phyloP scores from a whole-genome alignment of 2,888 invertebrate species.

The Koerneria pararmatus region DNA sequence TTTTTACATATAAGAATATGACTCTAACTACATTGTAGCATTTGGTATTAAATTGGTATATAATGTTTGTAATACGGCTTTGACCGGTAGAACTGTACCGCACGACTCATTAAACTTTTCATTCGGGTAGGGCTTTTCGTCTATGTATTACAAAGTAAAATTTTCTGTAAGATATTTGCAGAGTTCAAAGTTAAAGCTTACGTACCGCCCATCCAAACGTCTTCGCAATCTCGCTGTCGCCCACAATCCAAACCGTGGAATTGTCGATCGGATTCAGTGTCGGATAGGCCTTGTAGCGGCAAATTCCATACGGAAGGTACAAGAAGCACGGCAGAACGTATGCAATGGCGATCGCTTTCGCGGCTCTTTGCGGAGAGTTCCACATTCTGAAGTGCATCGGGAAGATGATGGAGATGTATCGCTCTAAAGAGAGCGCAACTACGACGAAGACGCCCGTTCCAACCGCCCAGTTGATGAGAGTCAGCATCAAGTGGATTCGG shows the following conservation, averaged over 20 bases:
- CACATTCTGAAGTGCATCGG: conserved; percentile 58
- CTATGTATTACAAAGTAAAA: too few relatives aligned
- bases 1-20: background rate
- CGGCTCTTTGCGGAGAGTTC: conserved; percentile 53
- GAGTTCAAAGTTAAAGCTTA: too few relatives aligned
- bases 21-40: too few relatives aligned
- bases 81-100: too few relatives aligned
- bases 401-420: conserved; percentile 57
- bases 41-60: too few relatives aligned
- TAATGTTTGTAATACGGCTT: too few relatives aligned
- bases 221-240: conserved; percentile 49
- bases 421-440: conserved; percentile 55
- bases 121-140: too few relatives aligned
- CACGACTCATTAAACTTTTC: too few relatives aligned
- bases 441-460: conserved; percentile 57
- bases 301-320: conserved; percentile 57
- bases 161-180: too few relatives aligned
- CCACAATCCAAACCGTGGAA: conserved; percentile 35
- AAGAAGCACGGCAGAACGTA: conserved; percentile 50
- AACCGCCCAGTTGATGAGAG: conserved; percentile 59
- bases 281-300: conserved; percentile 36
- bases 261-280: conserved; percentile 25
- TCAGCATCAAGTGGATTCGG: conserved; percentile 55
- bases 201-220: conserved; percentile 54
- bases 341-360: conserved; percentile 49